A percentile compares a stretch with the other conserved stretches of the same genome.
These are phyloP conservation scores for Rhodophaea formosa DNA, from an alignment of 2,888 invertebrate genomes.

Conservation along the genomic window DNA sequence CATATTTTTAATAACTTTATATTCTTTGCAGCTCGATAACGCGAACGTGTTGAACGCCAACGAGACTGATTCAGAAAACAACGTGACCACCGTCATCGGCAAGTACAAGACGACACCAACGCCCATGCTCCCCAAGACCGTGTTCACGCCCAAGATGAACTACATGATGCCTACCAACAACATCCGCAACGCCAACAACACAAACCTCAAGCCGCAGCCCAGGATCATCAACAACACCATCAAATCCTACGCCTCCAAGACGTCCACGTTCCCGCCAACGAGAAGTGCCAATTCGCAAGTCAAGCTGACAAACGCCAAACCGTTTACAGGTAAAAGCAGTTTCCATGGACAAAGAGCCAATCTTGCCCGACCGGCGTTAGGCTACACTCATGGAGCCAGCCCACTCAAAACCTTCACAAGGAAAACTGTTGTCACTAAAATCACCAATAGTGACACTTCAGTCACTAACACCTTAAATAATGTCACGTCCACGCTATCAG, in stretches of 20 bases:
- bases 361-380: slow-evolving; percentile 58
- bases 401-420: slow-evolving; percentile 65
- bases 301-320: slow-evolving; percentile 55
- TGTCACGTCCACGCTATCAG: slow-evolving; percentile 69
- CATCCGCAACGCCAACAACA: slow-evolving; percentile 64
- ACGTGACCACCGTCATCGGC: slow-evolving; percentile 69
- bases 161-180: slow-evolving; percentile 76
- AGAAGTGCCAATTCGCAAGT: slow-evolving; percentile 68
- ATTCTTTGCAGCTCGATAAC: slow-evolving; percentile 62
- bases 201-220: slow-evolving; percentile 65
- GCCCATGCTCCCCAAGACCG: slow-evolving; percentile 67
- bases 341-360: slow-evolving; percentile 74
- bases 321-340: slow-evolving; percentile 61
- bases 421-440: slow-evolving; percentile 57
- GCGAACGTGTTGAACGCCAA: slow-evolving; percentile 64
- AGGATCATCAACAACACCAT: slow-evolving; percentile 52
- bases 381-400: slow-evolving; percentile 62
- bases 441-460: slow-evolving; percentile 48
- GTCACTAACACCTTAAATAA: slow-evolving; percentile 52
- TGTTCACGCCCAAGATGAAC: slow-evolving; percentile 68
- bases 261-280: slow-evolving; percentile 73
- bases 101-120: slow-evolving; percentile 72
- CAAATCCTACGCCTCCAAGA: slow-evolving; percentile 67
- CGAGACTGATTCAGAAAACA: slow-evolving; percentile 69
- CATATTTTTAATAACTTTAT: too few species aligned